Evolutionary conservation across 2,113 vertebrate species (phyloP), one percentile per base, ranked within the genome.

Genomic region (Mesoclemmys tuberculata): DNA sequence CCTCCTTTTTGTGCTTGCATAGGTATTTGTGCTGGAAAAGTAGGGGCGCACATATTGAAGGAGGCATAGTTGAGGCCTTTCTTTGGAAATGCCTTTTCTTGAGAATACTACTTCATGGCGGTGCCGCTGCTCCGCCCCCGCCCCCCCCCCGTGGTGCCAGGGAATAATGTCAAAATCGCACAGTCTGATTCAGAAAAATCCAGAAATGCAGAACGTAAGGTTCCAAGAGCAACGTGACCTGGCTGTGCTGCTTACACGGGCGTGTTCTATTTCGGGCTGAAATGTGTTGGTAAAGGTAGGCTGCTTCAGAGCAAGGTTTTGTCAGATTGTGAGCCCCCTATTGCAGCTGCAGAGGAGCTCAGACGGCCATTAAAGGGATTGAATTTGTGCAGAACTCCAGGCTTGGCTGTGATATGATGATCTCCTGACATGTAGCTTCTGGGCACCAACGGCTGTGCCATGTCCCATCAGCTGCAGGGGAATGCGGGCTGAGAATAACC

Each of bases 281-380:
- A 41, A 77, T 88, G 21, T 7, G 71, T 93, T 0, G 0, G 27
- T 93, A 97, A 95, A 94, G 0, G 0, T 80, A 96, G 97, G 95
- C 92, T 96, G 94, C 93, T 97, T 94, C 93, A 22, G 85, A 85
- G 83, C 89, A 90, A 94, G 89, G 58, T 95, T 95, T 93, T 97
- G 95, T 93, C 94, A 78, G 90, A 81, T 94, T 95, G 92, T 92
- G 95, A 90, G 93, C 91, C 90, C 83, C 85, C 90, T 87, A 77
- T 56, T 91, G 93, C 90, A 93, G 80, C 88, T 91, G 93, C 83
- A 87, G 90, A 80, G 55, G 94, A 85, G 89, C 68, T 16, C 56
- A 92, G 92, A 81, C 0, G 0, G 90, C 80, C 82, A 9, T 95
- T 78, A 93, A 95, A 96, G 95, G 85, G 93, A 44, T 94, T 3